Evolutionary conservation across 2,888 invertebrate species (phyloP).

Genomic region (Patella depressa): DNA sequence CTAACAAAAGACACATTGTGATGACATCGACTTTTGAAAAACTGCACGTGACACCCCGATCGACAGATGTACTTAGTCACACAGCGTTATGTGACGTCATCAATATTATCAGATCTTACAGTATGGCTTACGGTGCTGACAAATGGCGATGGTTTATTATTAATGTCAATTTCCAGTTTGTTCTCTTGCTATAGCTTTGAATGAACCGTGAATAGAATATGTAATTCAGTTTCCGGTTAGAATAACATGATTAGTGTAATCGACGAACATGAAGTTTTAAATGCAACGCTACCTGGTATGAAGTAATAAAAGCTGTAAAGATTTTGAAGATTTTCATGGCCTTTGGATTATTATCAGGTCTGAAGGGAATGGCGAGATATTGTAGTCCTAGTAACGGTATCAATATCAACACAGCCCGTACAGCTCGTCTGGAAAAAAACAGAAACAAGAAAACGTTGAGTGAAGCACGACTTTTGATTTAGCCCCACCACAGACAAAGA

Average conservation of each 20-base stretch:
- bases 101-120: too few species aligned
- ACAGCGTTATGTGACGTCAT: too few species aligned
- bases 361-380: constrained; percentile 89
- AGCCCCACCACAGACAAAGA: not conserved
- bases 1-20: too few species aligned
- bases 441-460: not conserved
- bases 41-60: too few species aligned
- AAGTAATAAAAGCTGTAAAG: constrained; percentile 87
- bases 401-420: constrained; percentile 86
- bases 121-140: too few species aligned
- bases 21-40: too few species aligned
- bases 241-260: not conserved
- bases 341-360: constrained; percentile 77
- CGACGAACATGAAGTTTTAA: not conserved
- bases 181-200: too few species aligned
- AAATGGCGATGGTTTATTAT: too few species aligned
- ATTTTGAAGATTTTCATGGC: constrained; percentile 80
- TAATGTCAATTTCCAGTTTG: too few species aligned
- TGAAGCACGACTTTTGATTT: not conserved
- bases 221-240: too few species aligned
- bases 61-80: too few species aligned
- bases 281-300: constrained; percentile 80
- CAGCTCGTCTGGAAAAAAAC: constrained; percentile 75
- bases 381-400: constrained; percentile 92
- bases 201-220: too few species aligned